phyloP scores from a whole-genome alignment of 1,140 invertebrate genomes.

The Hyles vespertilio region DNA sequence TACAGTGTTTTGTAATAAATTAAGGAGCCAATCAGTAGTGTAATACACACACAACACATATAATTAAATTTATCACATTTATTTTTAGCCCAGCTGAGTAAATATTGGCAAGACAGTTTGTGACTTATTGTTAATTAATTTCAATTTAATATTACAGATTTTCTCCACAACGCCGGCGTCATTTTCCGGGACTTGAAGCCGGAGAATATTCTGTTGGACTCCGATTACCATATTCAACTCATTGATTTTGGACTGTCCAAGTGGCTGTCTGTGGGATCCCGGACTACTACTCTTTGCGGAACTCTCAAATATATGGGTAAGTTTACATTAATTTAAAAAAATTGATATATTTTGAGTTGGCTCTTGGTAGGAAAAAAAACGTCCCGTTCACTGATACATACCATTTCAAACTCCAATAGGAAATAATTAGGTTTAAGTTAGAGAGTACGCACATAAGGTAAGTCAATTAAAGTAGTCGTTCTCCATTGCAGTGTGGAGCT shows the following conservation, averaged over 20 bases:
- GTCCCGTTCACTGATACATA: too few species aligned
- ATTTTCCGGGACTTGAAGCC: slow-evolving; percentile 95
- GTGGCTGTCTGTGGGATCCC: slow-evolving; percentile 85
- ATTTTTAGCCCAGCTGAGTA: too few species aligned
- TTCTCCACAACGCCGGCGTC: slow-evolving; percentile 92
- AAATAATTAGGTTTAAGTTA: too few species aligned
- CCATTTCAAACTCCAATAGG: too few species aligned
- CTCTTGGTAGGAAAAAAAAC: too few species aligned
- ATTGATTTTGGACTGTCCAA: slow-evolving; percentile 97
- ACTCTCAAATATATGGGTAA: slow-evolving; percentile 94
- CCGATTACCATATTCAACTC: slow-evolving; percentile 85
- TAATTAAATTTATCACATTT: too few species aligned
- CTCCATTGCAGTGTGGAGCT: slow-evolving; percentile 67
- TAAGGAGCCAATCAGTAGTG: too few species aligned
- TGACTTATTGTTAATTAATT: slow-evolving; percentile 3
- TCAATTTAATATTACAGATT: slow-evolving; percentile 80
- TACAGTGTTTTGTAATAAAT: too few species aligned
- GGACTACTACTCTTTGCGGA: slow-evolving; percentile 92
- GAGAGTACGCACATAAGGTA: neutral
- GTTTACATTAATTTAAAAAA: too few species aligned
- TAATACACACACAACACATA: too few species aligned
- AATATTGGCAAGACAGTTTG: neutral
- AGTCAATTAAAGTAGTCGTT: slow-evolving; percentile 53
- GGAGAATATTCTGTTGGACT: slow-evolving; percentile 92
- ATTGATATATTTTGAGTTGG: too few species aligned